Evolutionary conservation across 2,888 invertebrate genomes (phyloP), one percentile per base, ranked within the genome.

Genomic region (Atrina japonica): DNA sequence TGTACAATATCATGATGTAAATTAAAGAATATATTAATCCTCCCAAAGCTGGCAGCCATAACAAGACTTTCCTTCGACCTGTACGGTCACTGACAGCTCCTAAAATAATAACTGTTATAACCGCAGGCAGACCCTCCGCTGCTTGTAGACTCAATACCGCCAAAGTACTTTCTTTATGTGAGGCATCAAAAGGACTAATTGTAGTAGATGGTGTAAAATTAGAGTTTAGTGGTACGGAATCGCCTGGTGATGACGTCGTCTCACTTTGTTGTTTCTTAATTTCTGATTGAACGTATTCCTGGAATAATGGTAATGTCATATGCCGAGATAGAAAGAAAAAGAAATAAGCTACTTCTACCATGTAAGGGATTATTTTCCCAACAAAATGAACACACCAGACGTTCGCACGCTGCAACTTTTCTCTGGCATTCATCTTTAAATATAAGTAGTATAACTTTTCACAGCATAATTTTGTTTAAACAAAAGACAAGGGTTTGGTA

Each of bases 31-130:
- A 88, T 11, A 87, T 25, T 7, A 85, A 78, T 59, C 84, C 86
- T 29, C 90, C 90, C 1, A 89, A 70, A 6, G 87, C 82, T 6
- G 90, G 90, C 53, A 90, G 66, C 88, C 88, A 89, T 65, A 90
- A 76, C 59, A 90, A 78, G 53, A 90, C 88, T 65, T 83, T 87
- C 30, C 88, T 77, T 30, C 85, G 73, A 1, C 88, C 88, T 14
- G 86, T 88, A 50, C 86, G 75, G 61, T 90, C 90, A 81, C 89
- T 89, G 52, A 87, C 80, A 43, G 86, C 87, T n/a, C 90, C 90
- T 3, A 89, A 78, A 47, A 90, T 83, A 18, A 90, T 82, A 1
- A 90, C 88, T 18, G 83, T 81, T 5, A 88, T 77, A 3, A 86
- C 85, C 16, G 88, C 86, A 25, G 90, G 90, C 1, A 89, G 76